phyloP scores from a whole-genome alignment of 2,888 invertebrate species.

The Hirtodrosophila duncani region DNA sequence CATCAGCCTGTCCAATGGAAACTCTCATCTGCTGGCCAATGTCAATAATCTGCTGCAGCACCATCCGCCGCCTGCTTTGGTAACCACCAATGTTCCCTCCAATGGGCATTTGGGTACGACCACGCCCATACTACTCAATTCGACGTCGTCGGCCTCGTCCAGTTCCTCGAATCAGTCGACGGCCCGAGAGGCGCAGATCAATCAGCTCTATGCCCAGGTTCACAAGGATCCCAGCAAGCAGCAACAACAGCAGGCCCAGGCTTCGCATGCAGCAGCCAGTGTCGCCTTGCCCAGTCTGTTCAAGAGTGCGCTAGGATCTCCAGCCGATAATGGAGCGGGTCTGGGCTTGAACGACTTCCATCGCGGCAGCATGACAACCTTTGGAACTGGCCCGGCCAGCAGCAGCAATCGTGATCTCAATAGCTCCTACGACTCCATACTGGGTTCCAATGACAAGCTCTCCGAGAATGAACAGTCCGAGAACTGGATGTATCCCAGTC shows the following conservation, averaged over 20 bases:
- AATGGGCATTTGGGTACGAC: constrained; percentile 71
- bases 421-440: constrained; percentile 78
- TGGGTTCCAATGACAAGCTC: constrained; percentile 78
- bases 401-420: constrained; percentile 77
- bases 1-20: constrained; percentile 78
- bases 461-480: constrained; percentile 77
- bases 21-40: constrained; percentile 79
- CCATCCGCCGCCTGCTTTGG: constrained; percentile 55
- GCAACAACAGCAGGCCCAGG: constrained; percentile 48
- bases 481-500: constrained; percentile 78
- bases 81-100: constrained; percentile 23
- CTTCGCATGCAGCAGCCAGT: constrained; percentile 52
- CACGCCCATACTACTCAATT: constrained; percentile 74
- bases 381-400: constrained; percentile 62
- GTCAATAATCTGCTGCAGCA: constrained; percentile 73
- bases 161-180: constrained; percentile 66
- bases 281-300: constrained; percentile 74
- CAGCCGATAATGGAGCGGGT: constrained; percentile 57
- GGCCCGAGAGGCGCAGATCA: constrained; percentile 76
- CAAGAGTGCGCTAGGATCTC: constrained; percentile 68
- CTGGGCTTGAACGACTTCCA: constrained; percentile 72
- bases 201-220: constrained; percentile 80
- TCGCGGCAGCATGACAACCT: constrained; percentile 75
- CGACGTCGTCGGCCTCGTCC: constrained; percentile 65
- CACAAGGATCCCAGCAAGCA: constrained; percentile 79